Evolutionary conservation across 2,888 invertebrate genomes (phyloP), one percentile per base, ranked within the genome.

Genomic region (Spatulosminthurus flaviceps): DNA sequence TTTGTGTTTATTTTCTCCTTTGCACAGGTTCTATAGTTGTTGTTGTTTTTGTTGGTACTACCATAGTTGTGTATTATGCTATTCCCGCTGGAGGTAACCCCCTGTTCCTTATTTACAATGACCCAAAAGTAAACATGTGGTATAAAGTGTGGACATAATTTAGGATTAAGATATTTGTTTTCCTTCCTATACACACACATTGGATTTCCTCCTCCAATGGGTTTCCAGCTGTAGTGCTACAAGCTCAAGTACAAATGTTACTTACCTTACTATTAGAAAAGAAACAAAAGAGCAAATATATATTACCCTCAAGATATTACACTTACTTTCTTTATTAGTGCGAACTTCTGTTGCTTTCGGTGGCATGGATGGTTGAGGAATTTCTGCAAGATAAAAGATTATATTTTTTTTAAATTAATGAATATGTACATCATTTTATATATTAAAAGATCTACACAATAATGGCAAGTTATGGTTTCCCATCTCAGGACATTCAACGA

Each of bases 351-450:
- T 93, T 82, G 94, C 92, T 90, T 93, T 92, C 81, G 95, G 93
- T 82, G 94, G 93, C 80, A 93, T 92, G 81, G 95, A 95, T 80
- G 95, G 95, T 91, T 94, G 92, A 77, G 94, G 94, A 87, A 95
- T 95, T 90, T 94, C 95, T 95, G 90, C 81, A 86, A 87, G 85
- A 85, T 80, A 84, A 84, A 66, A 26, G 43, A 60, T 2, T 60
- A 29, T 51, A 51, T n/a, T 51, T 9, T n/a, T 51, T 51, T 13
- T 51, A 4, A 9, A 51, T 13, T 4, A 13, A 19, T 51, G 13
- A 41, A 41, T 41, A n/a, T n/a, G n/a, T n/a, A n/a, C n/a, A n/a
- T n/a, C n/a, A n/a, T n/a, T n/a, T n/a, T n/a, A n/a, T n/a, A n/a
- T n/a, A n/a, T n/a, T n/a, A n/a, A n/a, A n/a, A n/a, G n/a, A n/a